Conservation (phyloP, 2,888 invertebrate genomes). For the Habrosyne pyritoides region DNA sequence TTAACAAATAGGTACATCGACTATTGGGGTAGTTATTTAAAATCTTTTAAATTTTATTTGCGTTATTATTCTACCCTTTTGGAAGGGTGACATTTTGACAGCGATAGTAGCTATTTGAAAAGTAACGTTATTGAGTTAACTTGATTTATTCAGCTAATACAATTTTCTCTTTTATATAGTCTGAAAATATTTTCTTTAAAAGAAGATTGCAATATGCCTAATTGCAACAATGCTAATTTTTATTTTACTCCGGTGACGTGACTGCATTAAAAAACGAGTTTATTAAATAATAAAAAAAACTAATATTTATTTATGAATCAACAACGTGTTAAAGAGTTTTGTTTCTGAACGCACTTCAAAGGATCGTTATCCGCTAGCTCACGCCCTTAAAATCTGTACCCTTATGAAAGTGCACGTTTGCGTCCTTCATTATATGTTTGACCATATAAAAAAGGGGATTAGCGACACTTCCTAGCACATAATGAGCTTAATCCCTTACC, state of each 20-base stretch:
- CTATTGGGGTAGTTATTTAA: background rate
- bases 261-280: no score
- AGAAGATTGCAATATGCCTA: no score
- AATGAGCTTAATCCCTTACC: conserved; percentile 68
- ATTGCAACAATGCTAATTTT: no score
- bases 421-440: conserved; percentile 6
- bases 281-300: no score
- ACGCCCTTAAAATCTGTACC: conserved; percentile 4
- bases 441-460: conserved; percentile 61
- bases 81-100: background rate
- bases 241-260: no score
- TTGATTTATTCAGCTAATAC: no score
- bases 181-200: no score
- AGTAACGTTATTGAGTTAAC: no score
- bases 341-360: conserved; percentile 12
- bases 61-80: background rate
- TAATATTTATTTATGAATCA: no score
- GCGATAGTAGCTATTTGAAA: no score
- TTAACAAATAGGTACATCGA: background rate
- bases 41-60: background rate
- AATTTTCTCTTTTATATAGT: no score
- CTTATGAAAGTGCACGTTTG: conserved; percentile 22
- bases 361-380: background rate
- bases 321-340: no score
- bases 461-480: conserved; percentile 59